Evolutionary conservation across 2,113 vertebrate genomes (phyloP).

Genomic region (Cyanoramphus novaezelandiae): DNA sequence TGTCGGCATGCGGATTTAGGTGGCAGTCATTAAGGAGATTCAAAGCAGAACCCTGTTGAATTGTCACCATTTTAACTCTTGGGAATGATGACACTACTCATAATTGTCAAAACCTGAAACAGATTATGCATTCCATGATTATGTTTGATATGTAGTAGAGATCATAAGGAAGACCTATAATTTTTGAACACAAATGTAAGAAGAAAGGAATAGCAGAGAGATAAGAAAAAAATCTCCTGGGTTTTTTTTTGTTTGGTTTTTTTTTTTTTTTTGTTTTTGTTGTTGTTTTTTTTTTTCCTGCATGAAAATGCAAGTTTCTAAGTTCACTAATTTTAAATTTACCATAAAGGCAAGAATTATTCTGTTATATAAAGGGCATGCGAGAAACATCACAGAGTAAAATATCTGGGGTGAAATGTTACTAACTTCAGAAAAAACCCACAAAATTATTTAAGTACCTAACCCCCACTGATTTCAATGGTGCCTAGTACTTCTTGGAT

Average conservation of each 20-base stretch:
- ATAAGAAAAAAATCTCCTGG: not conserved
- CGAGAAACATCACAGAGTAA: not conserved
- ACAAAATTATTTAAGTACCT: not conserved
- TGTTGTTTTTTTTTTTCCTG: not conserved
- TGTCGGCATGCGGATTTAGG: not conserved
- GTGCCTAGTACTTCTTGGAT: not conserved
- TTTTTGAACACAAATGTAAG: not conserved
- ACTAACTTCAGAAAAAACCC: not conserved
- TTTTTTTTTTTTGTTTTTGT: too few relatives aligned
- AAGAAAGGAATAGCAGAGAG: not conserved
- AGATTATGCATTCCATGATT: not conserved
- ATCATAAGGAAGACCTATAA: not conserved
- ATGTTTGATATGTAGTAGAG: not conserved
- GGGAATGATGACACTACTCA: not conserved
- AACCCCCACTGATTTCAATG: not conserved
- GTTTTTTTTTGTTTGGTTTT: too few relatives aligned
- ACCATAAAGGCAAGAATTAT: not conserved
- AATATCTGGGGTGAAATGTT: not conserved
- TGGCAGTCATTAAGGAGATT: not conserved
- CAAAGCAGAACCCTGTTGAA: not conserved
- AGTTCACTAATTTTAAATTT: not conserved
- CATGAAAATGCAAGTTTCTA: not conserved
- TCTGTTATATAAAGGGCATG: not conserved
- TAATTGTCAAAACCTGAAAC: not conserved
- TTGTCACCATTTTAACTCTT: not conserved